Evolutionary conservation across 2,888 invertebrate species (phyloP).

Genomic region (Melieria crassipennis): DNA sequence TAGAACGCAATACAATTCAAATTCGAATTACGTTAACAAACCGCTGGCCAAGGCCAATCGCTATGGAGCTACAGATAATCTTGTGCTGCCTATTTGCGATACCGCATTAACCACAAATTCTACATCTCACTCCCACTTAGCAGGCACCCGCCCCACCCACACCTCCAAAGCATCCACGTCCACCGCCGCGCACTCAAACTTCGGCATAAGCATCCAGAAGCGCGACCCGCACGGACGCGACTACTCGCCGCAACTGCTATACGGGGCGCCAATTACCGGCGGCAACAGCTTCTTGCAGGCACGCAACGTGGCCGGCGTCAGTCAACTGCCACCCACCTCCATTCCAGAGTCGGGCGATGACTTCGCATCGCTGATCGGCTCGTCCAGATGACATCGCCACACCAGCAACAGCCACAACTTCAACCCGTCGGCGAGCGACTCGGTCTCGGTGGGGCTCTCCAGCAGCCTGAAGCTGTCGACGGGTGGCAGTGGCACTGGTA

Average conservation of each 20-base stretch:
- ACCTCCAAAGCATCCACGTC: constrained; percentile 27
- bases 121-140: constrained; percentile 49
- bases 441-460: constrained; percentile 57
- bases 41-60: constrained; percentile 52
- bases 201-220: constrained; percentile 48
- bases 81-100: constrained; percentile 47
- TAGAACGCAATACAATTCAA: constrained; percentile 42
- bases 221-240: constrained; percentile 50
- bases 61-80: constrained; percentile 59
- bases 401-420: constrained; percentile 52
- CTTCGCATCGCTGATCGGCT: constrained; percentile 53
- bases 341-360: constrained; percentile 60
- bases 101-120: constrained; percentile 43
- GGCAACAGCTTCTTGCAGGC: constrained; percentile 54
- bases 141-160: constrained; percentile 40
- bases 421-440: constrained; percentile 47
- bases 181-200: constrained; percentile 41
- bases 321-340: constrained; percentile 37
- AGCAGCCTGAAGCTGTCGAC: constrained; percentile 57
- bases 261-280: constrained; percentile 48
- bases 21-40: constrained; percentile 43
- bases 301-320: constrained; percentile 49
- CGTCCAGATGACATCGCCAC: constrained; percentile 59
- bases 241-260: constrained; percentile 49
- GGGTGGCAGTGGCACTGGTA: constrained; percentile 30